Evolutionary conservation across 1,140 invertebrate genomes (phyloP).

Genomic region (Lucilia sericata): DNA sequence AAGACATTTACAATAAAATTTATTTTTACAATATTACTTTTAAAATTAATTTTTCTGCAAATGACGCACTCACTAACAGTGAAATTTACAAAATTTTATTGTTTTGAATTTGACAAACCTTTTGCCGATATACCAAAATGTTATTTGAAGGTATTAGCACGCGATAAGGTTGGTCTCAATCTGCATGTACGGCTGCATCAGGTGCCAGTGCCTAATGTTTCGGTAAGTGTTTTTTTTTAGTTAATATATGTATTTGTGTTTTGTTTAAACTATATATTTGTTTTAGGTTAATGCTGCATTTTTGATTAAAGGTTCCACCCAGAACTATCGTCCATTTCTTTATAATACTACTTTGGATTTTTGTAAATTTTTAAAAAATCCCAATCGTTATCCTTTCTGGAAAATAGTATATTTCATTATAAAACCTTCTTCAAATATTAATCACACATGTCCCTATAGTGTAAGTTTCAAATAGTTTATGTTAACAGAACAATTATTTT

Average conservation of each 20-base stretch:
- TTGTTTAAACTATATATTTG: too few relatives aligned
- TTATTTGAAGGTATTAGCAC: slow-evolving; percentile 48
- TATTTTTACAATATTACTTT: too few relatives aligned
- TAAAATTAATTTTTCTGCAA: neutral
- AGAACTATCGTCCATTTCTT: slow-evolving; percentile 9
- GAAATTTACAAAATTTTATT: slow-evolving; percentile 49
- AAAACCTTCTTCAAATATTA: slow-evolving; percentile 1
- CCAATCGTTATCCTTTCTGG: neutral
- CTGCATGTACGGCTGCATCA: slow-evolving; percentile 46
- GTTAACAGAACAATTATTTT: too few relatives aligned
- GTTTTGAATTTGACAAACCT: slow-evolving; percentile 45
- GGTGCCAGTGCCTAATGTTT: slow-evolving; percentile 45
- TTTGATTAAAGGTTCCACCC: neutral
- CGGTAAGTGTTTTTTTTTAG: slow-evolving; percentile 45
- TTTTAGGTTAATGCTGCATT: neutral
- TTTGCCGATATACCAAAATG: slow-evolving; percentile 49
- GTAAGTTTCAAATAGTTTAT: neutral
- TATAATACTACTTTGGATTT: slow-evolving; percentile 18
- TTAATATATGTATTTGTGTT: neutral
- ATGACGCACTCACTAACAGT: neutral
- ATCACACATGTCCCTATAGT: slow-evolving; percentile 35
- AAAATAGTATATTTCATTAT: neutral
- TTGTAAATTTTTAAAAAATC: slow-evolving; percentile 18
- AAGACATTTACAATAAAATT: too few relatives aligned
- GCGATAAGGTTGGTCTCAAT: slow-evolving; percentile 37